Conservation (phyloP, 1,140 invertebrate genomes). For the Magallana gigas region DNA sequence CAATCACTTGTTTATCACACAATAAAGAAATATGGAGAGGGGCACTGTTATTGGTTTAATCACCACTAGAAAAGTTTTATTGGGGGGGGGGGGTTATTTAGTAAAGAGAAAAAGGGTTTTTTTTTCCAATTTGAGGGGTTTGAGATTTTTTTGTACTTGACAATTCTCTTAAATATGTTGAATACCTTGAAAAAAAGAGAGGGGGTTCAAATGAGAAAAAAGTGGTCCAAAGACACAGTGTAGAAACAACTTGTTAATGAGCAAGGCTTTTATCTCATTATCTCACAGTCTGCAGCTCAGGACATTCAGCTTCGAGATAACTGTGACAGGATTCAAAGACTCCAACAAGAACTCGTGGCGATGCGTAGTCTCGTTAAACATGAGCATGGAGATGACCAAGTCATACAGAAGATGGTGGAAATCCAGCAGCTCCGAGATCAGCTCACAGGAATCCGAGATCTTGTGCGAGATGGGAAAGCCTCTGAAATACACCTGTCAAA, state of each 20-base stretch:
- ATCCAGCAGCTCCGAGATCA: constrained; percentile 1
- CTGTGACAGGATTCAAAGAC: constrained; percentile 49
- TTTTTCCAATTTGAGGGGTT: no score
- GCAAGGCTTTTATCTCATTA: constrained; percentile 37
- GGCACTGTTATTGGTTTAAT: not conserved
- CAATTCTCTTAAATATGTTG: no score
- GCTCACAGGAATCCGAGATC: constrained; percentile 5
- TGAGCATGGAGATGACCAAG: not conserved
- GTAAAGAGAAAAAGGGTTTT: not conserved
- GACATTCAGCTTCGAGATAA: constrained; percentile 58
- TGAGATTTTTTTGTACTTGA: no score
- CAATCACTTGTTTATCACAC: not conserved
- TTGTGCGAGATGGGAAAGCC: constrained; percentile 7
- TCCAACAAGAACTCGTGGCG: constrained; percentile 56
- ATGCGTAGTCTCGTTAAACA: not conserved
- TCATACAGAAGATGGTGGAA: constrained; percentile 1
- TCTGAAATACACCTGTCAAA: constrained; percentile 26
- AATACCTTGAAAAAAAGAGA: no score
- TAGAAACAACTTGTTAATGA: not conserved
- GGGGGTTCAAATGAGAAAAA: not conserved
- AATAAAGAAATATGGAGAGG: not conserved
- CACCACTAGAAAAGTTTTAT: no score
- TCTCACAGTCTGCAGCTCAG: constrained; percentile 11
- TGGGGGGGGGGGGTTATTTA: not conserved
- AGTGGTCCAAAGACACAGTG: not conserved